Evolutionary conservation across 2,113 vertebrate species (phyloP).

Genomic region (Otis tarda): DNA sequence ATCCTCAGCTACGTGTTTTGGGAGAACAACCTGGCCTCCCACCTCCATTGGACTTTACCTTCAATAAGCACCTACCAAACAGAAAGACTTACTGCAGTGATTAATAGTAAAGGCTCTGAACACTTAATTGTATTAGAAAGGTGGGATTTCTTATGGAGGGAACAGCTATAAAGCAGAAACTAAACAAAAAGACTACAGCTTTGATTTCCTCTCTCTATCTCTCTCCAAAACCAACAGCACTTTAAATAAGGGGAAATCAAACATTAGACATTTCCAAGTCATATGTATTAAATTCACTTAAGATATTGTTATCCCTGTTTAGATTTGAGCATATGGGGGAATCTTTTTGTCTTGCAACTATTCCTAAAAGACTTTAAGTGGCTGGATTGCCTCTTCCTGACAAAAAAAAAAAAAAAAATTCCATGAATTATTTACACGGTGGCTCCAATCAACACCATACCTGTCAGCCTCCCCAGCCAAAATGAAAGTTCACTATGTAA

Average conservation of each 20-base stretch:
- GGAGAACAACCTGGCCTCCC: not conserved
- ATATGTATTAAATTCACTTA: conserved; percentile 59
- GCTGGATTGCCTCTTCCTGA: conserved; percentile 68
- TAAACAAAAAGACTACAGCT: conserved; percentile 44
- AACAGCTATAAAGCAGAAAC: conserved; percentile 39
- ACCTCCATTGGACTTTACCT: not conserved
- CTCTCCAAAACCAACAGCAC: conserved; percentile 68
- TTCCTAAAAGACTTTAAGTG: conserved; percentile 72
- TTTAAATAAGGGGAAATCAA: conserved; percentile 54
- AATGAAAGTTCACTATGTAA: conserved; percentile 81
- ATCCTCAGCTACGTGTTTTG: not conserved
- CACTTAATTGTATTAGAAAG: conserved; percentile 18
- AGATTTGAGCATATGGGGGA: conserved; percentile 54
- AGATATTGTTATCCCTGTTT: conserved; percentile 63
- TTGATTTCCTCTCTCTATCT: conserved; percentile 55
- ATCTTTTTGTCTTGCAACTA: conserved; percentile 52
- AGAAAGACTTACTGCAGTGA: not conserved
- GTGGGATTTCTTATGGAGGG: not conserved
- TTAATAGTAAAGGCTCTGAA: not conserved
- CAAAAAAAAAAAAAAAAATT: conserved; percentile 12
- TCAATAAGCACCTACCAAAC: not conserved
- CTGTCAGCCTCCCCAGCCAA: conserved; percentile 76
- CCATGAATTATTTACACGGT: conserved; percentile 82
- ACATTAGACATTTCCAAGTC: conserved; percentile 36
- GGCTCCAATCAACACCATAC: conserved; percentile 72